Evolutionary conservation across 1,140 invertebrate genomes (phyloP).

Genomic region (Drosophila biarmipes): DNA sequence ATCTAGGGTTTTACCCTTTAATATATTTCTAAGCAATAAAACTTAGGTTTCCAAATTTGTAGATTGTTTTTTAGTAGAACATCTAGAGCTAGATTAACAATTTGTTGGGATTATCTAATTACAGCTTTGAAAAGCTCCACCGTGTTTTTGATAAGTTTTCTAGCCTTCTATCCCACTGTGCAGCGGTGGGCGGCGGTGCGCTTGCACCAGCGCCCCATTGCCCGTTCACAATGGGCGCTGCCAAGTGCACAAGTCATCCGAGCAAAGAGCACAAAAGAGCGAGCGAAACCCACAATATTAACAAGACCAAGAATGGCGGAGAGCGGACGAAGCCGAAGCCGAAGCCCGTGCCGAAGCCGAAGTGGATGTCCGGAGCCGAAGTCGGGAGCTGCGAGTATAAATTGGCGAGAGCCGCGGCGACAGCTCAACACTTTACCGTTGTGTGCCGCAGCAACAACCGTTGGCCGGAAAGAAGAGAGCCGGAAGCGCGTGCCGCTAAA

Average conservation of each 20-base stretch:
- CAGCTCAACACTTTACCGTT: slow-evolving; percentile 62
- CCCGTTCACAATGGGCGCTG: slow-evolving; percentile 29
- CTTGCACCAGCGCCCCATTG: slow-evolving; percentile 21
- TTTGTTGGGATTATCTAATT: no score
- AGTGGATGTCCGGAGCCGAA: slow-evolving; percentile 20
- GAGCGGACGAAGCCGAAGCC: slow-evolving; percentile 56
- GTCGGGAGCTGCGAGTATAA: slow-evolving; percentile 53
- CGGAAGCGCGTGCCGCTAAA: slow-evolving; percentile 78
- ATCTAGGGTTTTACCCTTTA: no score
- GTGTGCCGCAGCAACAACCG: slow-evolving; percentile 61
- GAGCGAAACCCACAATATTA: slow-evolving; percentile 52
- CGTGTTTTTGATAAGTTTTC: background rate
- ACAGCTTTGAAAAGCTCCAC: no score
- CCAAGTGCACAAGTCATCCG: slow-evolving; percentile 16
- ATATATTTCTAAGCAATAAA: no score
- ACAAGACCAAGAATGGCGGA: slow-evolving; percentile 73
- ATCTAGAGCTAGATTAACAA: no score
- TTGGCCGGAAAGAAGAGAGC: slow-evolving; percentile 33
- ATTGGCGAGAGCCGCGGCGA: slow-evolving; percentile 53
- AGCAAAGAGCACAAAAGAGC: slow-evolving; percentile 12
- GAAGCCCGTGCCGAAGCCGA: slow-evolving; percentile 18
- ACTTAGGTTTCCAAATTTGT: no score
- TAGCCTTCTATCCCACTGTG: slow-evolving; percentile 1
- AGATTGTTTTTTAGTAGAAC: no score
- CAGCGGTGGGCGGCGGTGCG: slow-evolving; percentile 3